Base-by-base conservation (phyloP, 2,797 vertebrate genomes). In the Ataeniobius toweri region DNA sequence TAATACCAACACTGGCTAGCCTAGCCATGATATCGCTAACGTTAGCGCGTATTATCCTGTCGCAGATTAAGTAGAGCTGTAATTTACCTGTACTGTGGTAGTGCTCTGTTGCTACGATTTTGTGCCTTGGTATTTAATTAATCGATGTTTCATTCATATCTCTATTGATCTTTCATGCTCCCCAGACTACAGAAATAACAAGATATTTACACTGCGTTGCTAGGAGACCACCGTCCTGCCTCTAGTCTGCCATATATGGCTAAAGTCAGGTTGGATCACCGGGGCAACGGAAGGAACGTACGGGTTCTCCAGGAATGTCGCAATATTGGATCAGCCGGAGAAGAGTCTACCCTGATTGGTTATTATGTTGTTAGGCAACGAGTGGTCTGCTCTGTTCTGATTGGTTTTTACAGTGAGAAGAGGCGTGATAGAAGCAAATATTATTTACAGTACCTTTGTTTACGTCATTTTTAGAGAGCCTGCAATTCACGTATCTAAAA, bases 121-220 rank as follows among this genome's bases (percentile, higher is more conserved):
- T 77, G 55, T 48, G n/a, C 26, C 61, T 59, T 58, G 24, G 80
- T 79, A n/a, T 59, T 76, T n/a, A 61, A 70, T 46, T 39, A 22
- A 65, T 24, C 31, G 5, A 22, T 0, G 24, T 78, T 83, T 86
- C 80, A 86, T 86, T 89, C 76, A 90, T 89, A 69, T 78, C 73
- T 80, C 28, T 1, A 14, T 22, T 6, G 0, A 58, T 63, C 31
- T 55, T 14, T 61, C 53, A 39, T 67, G 71, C 63, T 80, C 46
- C 22, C n/a, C 16, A 48, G 24, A 14, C 44, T 53, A 24, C 1
- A 14, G 28, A 44, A 6, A 2, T 31, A 26, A 31, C 39, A 16
- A 31, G 67, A 85, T 91, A 92, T 93, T 93, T 93, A 93, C 94
- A 86, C 80, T 1, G 59, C 74, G 94, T 95, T 95, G 93, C 94